Evolutionary conservation across 2,113 vertebrate genomes (phyloP).

Genomic region (Microtus richardsoni): DNA sequence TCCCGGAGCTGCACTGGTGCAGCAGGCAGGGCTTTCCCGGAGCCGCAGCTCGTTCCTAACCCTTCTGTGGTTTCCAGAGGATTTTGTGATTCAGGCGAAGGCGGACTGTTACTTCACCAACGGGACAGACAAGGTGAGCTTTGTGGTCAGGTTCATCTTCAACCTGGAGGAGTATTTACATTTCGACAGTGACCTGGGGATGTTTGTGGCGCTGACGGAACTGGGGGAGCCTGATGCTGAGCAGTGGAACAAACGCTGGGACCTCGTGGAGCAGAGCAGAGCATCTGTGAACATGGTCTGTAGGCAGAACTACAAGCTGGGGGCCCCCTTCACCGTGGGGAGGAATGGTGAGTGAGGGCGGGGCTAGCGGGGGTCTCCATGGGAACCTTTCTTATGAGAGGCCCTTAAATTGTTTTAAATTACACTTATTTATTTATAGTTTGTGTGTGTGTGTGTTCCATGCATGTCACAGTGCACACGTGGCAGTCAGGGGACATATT

Average conservation of each 20-base stretch:
- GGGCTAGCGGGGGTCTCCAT: background rate
- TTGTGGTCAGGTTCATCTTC: slow-evolving; percentile 69
- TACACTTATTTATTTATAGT: background rate
- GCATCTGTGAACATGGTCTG: slow-evolving; percentile 38
- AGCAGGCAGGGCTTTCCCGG: background rate
- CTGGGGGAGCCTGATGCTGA: slow-evolving; percentile 18
- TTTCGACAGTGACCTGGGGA: slow-evolving; percentile 69
- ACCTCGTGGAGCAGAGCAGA: background rate
- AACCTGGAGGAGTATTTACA: slow-evolving; percentile 59
- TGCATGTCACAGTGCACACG: background rate
- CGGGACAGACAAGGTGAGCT: slow-evolving; percentile 58
- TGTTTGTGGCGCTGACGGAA: slow-evolving; percentile 52
- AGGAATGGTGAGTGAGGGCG: slow-evolving; percentile 26
- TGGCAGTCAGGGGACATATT: background rate
- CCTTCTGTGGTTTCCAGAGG: slow-evolving; percentile 48
- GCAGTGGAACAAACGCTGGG: slow-evolving; percentile 48
- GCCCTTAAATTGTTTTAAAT: background rate
- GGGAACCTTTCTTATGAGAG: background rate
- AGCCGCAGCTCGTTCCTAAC: background rate
- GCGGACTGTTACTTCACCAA: slow-evolving; percentile 75
- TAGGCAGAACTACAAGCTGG: slow-evolving; percentile 51
- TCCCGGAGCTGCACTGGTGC: too few species aligned
- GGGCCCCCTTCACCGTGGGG: slow-evolving; percentile 37
- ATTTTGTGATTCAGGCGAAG: slow-evolving; percentile 75
- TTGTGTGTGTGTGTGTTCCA: background rate